These are phyloP conservation scores for Holothuria leucospilota DNA, from an alignment of 53 echinoderm and acorn worm genomes.

Conservation along the genomic window DNA sequence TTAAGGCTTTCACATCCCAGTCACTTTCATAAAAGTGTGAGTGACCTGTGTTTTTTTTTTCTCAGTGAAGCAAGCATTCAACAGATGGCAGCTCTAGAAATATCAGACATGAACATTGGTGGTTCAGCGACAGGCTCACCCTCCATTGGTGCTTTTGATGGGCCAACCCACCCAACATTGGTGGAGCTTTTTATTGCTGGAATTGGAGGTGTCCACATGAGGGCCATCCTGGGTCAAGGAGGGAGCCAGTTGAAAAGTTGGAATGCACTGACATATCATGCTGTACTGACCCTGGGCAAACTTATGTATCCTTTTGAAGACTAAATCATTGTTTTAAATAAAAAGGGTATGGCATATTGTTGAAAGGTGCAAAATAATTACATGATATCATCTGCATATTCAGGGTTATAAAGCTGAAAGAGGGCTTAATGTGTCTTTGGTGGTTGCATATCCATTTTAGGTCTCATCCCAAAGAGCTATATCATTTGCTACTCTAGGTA, in stretches of 20 bases:
- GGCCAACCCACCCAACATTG: constrained; percentile 60
- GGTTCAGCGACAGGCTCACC: constrained; percentile 6
- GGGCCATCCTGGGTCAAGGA: constrained; percentile 73
- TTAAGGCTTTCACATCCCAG: background rate
- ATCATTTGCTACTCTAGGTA: too few species aligned
- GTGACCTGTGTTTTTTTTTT: too few species aligned
- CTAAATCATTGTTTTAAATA: background rate
- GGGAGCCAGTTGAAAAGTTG: constrained; percentile 61
- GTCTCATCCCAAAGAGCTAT: too few species aligned
- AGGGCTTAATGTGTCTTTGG: too few species aligned
- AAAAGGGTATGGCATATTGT: background rate
- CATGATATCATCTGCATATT: background rate
- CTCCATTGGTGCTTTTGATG: background rate
- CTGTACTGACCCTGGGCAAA: constrained; percentile 70
- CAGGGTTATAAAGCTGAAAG: background rate
- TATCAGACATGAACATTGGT: constrained; percentile 53
- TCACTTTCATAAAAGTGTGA: too few species aligned
- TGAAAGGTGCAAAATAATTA: background rate
- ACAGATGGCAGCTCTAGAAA: constrained; percentile 89
- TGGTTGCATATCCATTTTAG: too few species aligned
- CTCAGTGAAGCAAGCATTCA: constrained; percentile 80
- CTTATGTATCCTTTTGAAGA: constrained; percentile 88
- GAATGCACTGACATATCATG: constrained; percentile 67
- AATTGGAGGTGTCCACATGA: constrained; percentile 79
- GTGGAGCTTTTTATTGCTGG: constrained; percentile 86